Evolutionary conservation across 1,140 invertebrate genomes (phyloP), one percentile per base, ranked within the genome.

Genomic region (Halesus radiatus): DNA sequence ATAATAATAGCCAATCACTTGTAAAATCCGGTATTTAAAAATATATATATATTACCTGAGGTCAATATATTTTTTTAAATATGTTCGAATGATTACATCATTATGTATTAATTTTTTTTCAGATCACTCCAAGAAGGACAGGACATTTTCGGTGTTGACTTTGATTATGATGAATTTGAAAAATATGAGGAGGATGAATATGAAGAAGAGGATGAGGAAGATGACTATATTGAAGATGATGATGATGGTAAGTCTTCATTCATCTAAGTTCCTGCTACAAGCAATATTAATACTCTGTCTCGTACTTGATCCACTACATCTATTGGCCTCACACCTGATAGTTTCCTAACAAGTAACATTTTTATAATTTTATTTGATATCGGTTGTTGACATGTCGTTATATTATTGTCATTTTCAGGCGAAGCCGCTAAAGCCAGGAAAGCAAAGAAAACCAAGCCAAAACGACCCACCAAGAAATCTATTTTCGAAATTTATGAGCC

Each of bases 71-170:
- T 29, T 29, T 29, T 29, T 29, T 3, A 29, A 29, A 5, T 29
- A 29, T 29, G 2, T 29, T 29, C 5, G 26, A 29, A 5, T 29
- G 5, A 29, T 29, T 29, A 29, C 26, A 29, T 5, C 1, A 45
- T 45, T 5, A 45, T 13, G 0, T 13, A 3, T 45, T 45, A 3
- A 76, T 58, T 7, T 60, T 0, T 58, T 85, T 86, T 54, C 86
- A 96, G 95, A 5, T 96, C 96, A 0, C 89, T 99, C 29, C 98
- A 99, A 92, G 97, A 99, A 89, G 98, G 98, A 73, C 98, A 99
- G 88, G 98, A 99, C 86, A 99, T 99, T 83, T 99, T 99, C 89
- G 99, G 98, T 76, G 98, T 99, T 22, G 97, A 99, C 87, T 99
- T 99, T 90, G 98, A 99, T 88, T 99, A 96, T 88, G 96, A 98